phyloP scores from a whole-genome alignment of 2,888 invertebrate genomes.

The Halocaridina rubra region DNA sequence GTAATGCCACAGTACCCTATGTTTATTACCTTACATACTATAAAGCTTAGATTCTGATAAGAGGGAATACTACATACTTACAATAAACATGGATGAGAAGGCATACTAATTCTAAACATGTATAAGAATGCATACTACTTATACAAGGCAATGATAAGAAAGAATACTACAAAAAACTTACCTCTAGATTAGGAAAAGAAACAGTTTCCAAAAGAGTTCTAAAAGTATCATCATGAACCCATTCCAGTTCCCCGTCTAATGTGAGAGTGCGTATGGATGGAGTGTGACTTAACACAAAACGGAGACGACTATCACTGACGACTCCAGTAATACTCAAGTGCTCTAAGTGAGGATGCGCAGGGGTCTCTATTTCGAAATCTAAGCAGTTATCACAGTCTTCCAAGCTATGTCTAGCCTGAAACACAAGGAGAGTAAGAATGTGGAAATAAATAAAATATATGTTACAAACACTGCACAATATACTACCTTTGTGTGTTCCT shows the following conservation, averaged over 20 bases:
- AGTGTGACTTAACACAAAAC: slow-evolving; percentile 43
- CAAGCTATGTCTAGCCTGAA: slow-evolving; percentile 42
- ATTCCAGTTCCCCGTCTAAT: slow-evolving; percentile 59
- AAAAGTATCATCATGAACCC: slow-evolving; percentile 60
- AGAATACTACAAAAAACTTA: neutral
- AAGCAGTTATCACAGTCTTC: slow-evolving; percentile 56
- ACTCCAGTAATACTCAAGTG: slow-evolving; percentile 49
- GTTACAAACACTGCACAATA: no score
- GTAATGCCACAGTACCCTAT: no score
- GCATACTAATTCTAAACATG: no score
- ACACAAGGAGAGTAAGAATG: no score
- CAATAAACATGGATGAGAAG: no score
- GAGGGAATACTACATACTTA: no score
- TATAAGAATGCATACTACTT: neutral
- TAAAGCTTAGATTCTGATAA: no score
- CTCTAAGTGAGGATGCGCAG: slow-evolving; percentile 43
- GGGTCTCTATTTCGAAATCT: slow-evolving; percentile 38
- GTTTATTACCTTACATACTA: no score
- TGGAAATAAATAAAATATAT: no score
- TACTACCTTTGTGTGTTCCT: no score
- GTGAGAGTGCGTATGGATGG: slow-evolving; percentile 31
- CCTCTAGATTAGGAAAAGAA: slow-evolving; percentile 46
- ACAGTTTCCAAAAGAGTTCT: slow-evolving; percentile 13
- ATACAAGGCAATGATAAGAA: neutral
- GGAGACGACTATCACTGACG: slow-evolving; percentile 41